Evolutionary conservation across 2,888 invertebrate species (phyloP), one percentile per base, ranked within the genome.

Genomic region (Empis livida): DNA sequence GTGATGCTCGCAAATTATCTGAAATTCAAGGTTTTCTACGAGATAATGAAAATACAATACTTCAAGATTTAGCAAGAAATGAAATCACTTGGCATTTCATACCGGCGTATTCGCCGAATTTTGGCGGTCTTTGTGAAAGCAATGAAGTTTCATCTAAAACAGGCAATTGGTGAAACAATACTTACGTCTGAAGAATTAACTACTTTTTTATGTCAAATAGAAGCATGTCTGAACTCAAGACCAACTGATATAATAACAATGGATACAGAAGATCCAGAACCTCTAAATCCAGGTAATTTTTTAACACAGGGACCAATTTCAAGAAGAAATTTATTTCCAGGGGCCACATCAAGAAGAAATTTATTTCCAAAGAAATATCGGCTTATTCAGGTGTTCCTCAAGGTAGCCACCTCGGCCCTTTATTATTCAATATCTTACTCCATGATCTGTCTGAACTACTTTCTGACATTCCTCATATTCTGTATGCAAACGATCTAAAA

Each of bases 171-270:
- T 8, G 45, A 50, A 13, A 11, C 43, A 14, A 49, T 40, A 11
- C 42, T 60, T 9, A 57, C 55, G 1, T 55, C 49, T 30, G 55
- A 59, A 46, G 57, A 62, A 44, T 48, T 59, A 31, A 23, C 47
- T 27, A 60, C 58, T 2, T n/a, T 57, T 1, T 11, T 54, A 2
- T 41, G 44, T 13, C 55, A 57, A 46, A 53, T 58, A 15, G 57
- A 59, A 47, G 56, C 56, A 1, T 44, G 53, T 10, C 38, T 59
- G 4, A 59, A 59, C 44, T 57, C 54, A 10, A 43, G 57, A 23
- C 57, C 59, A 5, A 23, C 59, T 3, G 45, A 42, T 38, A 48
- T 43, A 6, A 45, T 50, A 5, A 39, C 45, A 16, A 35, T 45
- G 27, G 53, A 54, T 45, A 31, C 47, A 17, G 51, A 53, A 40